Evolutionary conservation across 2,797 vertebrate genomes (phyloP).

Genomic region (Pseudochromis fuscus): DNA sequence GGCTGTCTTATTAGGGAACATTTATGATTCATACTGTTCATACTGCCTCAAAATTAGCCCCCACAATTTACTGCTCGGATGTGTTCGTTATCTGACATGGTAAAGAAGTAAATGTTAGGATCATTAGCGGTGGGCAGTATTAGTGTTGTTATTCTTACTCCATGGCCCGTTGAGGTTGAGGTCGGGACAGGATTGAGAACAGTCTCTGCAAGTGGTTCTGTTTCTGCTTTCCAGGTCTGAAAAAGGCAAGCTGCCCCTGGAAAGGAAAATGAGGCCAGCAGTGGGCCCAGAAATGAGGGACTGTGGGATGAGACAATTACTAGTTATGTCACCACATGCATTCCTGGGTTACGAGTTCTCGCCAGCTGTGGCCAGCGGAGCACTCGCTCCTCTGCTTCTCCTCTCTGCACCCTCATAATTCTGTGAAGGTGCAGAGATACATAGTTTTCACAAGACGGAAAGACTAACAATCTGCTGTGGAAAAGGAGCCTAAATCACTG

Average conservation of each 20-base stretch:
- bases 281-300: conserved; percentile 74
- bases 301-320: conserved; percentile 84
- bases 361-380: conserved; percentile 77
- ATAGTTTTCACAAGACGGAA: conserved; percentile 37
- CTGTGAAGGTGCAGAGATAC: conserved; percentile 23
- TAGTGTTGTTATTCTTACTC: conserved; percentile 77
- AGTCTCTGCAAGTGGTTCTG: conserved; percentile 55
- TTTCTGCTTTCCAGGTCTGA: conserved; percentile 73
- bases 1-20: conserved; percentile 66
- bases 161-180: conserved; percentile 61
- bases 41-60: conserved; percentile 68
- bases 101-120: conserved; percentile 65
- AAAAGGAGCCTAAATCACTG: conserved; percentile 37
- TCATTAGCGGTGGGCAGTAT: conserved; percentile 75
- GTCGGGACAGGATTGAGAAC: conserved; percentile 58
- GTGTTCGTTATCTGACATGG: conserved; percentile 68
- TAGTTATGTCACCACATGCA: conserved; percentile 83
- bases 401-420: conserved; percentile 58
- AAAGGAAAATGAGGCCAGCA: conserved; percentile 72
- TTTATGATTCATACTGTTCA: conserved; percentile 72
- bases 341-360: conserved; percentile 81
- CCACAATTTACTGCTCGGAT: conserved; percentile 66
- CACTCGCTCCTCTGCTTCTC: conserved; percentile 62
- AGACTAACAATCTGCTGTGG: conserved; percentile 8
- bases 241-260: conserved; percentile 67